Base-by-base conservation (phyloP, 2,888 invertebrate species). In the Drosophila barbarae region DNA sequence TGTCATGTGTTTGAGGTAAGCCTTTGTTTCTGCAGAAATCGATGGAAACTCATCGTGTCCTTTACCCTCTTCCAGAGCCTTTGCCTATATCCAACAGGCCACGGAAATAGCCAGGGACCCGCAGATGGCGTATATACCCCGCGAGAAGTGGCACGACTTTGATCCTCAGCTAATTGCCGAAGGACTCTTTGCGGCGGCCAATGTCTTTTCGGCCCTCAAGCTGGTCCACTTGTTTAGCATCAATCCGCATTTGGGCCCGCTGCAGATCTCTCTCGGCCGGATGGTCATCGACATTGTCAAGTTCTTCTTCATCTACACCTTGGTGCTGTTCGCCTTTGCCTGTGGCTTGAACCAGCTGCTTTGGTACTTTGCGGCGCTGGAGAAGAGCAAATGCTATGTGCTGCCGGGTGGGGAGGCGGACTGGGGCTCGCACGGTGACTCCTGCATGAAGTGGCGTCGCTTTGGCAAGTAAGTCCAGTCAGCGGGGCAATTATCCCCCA, bases 111-210 rank as follows among this genome's bases (percentile, higher is more conserved):
- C 89, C 5, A 86, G 87, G 2, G 93, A 96, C 84, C 92, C 94
- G 0, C 89, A 91, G 30, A 94, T 93, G 28, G 95, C 94, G 23
- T 94, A 91, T 81, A 93, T 95, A 30, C 93, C 95, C 0, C 91
- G 98, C 28, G 96, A 96, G 79, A 91, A 95, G 54, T 98, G 98
- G 98, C 93, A 96, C 73, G 95, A 95, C 7, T 98, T 95, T 87
- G 98, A 98, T 90, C 97, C 97, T 0, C 97, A 98, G 86, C 91
- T 98, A 8, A 95, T 98, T 32, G 95, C 96, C 7, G 97, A 97
- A 87, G 97, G 96, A 34, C 90, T 98, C 52, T 98, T 98, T 89
- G 97, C 98, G 10, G 97, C 96, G 1, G 98, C 98, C 53, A 98
- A 98, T 90, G 94, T 98, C 68, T 97, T 96, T 87, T 96, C 96